phyloP scores from a whole-genome alignment of 1,140 invertebrate genomes.

The Zaprionus taronus region DNA sequence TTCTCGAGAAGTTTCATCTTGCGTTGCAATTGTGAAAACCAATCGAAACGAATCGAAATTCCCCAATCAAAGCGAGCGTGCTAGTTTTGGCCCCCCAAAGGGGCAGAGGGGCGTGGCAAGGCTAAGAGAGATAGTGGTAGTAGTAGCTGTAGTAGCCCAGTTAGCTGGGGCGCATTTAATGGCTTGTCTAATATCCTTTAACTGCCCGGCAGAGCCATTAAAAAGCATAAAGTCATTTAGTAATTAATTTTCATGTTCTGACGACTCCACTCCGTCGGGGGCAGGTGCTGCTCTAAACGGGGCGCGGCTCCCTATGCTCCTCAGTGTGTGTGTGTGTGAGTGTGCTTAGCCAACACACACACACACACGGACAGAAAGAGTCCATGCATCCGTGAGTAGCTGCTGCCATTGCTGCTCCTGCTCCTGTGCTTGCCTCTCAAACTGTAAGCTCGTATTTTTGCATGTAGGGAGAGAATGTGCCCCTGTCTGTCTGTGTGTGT shows the following conservation, averaged over 20 bases:
- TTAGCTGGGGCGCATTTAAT: conserved; percentile 58
- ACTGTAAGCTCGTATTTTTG: conserved; percentile 37
- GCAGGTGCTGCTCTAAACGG: conserved; percentile 25
- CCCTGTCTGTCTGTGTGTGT: conserved; percentile 9
- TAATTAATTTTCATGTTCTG: conserved; percentile 80
- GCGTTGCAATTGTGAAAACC: conserved; percentile 2
- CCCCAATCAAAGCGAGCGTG: conserved; percentile 33
- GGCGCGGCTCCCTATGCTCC: conserved; percentile 13
- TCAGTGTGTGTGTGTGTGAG: too few relatives aligned
- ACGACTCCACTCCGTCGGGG: conserved; percentile 16
- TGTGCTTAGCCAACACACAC: conserved; percentile 26
- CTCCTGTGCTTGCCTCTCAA: conserved; percentile 41
- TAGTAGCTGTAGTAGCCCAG: conserved; percentile 14
- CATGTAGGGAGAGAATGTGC: conserved; percentile 8
- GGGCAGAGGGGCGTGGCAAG: conserved; percentile 36
- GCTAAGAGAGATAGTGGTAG: neutral
- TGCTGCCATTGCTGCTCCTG: conserved; percentile 13
- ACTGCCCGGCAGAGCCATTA: conserved; percentile 74
- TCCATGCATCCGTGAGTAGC: conserved; percentile 32
- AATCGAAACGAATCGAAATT: conserved; percentile 14
- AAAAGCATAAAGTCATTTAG: conserved; percentile 83
- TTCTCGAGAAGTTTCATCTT: conserved; percentile 4
- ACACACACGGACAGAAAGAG: conserved; percentile 11
- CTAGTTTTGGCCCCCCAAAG: neutral
- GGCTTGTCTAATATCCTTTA: conserved; percentile 82